Conservation (phyloP, 2,888 invertebrate genomes). For the Cerastis rubricosa region DNA sequence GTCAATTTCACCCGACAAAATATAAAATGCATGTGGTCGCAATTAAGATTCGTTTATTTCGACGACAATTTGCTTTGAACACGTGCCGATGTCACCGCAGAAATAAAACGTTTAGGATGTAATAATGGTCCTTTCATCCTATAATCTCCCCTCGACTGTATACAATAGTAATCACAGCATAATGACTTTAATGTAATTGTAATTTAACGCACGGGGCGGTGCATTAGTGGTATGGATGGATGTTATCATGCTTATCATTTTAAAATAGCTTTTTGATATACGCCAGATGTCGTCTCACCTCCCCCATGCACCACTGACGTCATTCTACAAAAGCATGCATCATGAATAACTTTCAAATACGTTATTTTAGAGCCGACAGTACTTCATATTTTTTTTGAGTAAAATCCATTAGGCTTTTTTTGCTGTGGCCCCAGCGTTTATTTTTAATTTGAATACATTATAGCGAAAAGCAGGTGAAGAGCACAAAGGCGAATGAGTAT, state of each 20-base stretch:
- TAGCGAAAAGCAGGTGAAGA: conserved; percentile 60
- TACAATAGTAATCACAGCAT: conserved; percentile 81
- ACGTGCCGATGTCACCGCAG: conserved; percentile 76
- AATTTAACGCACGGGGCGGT: conserved; percentile 86
- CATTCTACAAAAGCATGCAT: conserved; percentile 54
- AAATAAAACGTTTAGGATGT: conserved; percentile 69
- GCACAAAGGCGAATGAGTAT: conserved; percentile 71
- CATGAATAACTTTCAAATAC: conserved; percentile 57
- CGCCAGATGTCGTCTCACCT: conserved; percentile 83
- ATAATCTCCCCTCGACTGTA: conserved; percentile 72
- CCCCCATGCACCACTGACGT: conserved; percentile 70
- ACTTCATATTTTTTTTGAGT: no score
- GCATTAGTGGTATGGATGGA: conserved; percentile 82
- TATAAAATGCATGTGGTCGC: conserved; percentile 65
- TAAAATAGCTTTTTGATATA: conserved; percentile 85
- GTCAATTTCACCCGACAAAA: conserved; percentile 65
- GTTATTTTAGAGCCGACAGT: no score
- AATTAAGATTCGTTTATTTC: conserved; percentile 75
- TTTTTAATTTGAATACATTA: conserved; percentile 56
- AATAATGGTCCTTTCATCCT: conserved; percentile 73
- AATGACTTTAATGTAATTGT: conserved; percentile 86
- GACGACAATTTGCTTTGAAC: conserved; percentile 78
- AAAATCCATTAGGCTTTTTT: conserved; percentile 39
- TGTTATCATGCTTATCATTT: conserved; percentile 88
- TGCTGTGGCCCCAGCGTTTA: conserved; percentile 15